These are phyloP conservation scores for Geopemphigus sp. DNA, from an alignment of 1,140 invertebrate species.

Conservation along the genomic window DNA sequence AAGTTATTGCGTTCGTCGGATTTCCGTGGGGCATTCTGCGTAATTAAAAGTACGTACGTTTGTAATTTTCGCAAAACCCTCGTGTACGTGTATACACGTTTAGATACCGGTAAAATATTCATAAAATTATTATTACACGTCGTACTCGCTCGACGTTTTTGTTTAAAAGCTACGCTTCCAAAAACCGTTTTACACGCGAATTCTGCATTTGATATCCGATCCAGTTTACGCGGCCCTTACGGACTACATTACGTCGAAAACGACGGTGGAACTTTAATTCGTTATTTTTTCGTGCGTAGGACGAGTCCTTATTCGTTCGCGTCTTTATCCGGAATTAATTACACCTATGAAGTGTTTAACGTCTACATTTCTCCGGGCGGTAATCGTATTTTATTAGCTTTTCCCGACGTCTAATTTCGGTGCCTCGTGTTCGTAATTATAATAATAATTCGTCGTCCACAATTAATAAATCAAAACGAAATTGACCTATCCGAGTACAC, in stretches of 20 bases:
- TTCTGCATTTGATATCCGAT: no score
- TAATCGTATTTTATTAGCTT: constrained; percentile 25
- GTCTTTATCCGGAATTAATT: background rate
- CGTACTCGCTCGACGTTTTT: background rate
- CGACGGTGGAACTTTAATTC: background rate
- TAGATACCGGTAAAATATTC: background rate
- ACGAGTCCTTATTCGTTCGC: background rate
- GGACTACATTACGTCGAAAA: background rate
- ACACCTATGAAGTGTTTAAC: background rate
- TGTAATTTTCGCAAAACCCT: no score
- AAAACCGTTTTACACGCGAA: background rate
- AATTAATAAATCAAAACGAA: constrained; percentile 19
- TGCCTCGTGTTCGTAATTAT: background rate
- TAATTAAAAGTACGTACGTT: no score
- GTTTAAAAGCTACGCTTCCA: background rate
- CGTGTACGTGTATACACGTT: no score
- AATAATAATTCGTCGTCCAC: no score
- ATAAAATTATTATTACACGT: background rate
- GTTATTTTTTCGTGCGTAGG: background rate
- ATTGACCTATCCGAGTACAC: background rate
- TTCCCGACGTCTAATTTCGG: background rate
- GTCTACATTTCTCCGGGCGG: constrained; percentile 7
- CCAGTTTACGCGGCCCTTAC: background rate
- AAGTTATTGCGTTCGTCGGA: no score
- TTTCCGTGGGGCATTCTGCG: no score